Evolutionary conservation across 2,113 vertebrate species (phyloP), one percentile per base, ranked within the genome.

Genomic region (Antechinus stuartii): DNA sequence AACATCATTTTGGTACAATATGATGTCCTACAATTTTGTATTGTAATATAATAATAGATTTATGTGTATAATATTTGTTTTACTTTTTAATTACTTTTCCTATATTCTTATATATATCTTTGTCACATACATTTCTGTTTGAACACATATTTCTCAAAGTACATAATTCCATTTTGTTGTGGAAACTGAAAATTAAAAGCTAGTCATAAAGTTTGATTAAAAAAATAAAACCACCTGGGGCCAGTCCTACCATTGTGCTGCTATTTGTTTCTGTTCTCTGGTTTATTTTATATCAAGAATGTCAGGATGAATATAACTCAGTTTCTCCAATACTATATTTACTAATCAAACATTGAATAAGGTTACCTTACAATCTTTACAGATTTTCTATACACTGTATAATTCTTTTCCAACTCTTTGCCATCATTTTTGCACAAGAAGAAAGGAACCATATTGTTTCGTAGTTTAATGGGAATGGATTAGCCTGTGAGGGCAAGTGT

Each of bases 1-100:
- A 94, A 84, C 53, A 96, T 68, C 47, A 96, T 94, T 9, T 46
- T 91, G 35, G 68, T 96, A 96, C 93, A 97, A 92, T 90, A 90
- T 0, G 0, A 76, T 1, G 49, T 93, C 95, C 94, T 76, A 57
- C 42, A 89, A 8, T 76, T 94, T 97, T 96, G 94, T 84, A 90
- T 42, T 94, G 68, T 68, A 91, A 50, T 95, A 90, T 84, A 84
- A 24, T 96, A 42, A 42, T 76, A 76, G 61, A 76, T 84, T 84
- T 84, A 84, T 84, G 9, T 84, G 68, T 84, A 22, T 84, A 84
- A 76, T 42, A 23, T 35, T n/a, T 84, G 35, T 84, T 84, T 42
- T 8, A 42, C 68, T 84, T 84, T 42, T 84, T 84, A 84, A 19
- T 42, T 84, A n/a, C 68, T 84, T 84, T n/a, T 22, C n/a, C n/a